Conservation (phyloP, 2,888 invertebrate genomes). For the Camptogramma bilineatum region DNA sequence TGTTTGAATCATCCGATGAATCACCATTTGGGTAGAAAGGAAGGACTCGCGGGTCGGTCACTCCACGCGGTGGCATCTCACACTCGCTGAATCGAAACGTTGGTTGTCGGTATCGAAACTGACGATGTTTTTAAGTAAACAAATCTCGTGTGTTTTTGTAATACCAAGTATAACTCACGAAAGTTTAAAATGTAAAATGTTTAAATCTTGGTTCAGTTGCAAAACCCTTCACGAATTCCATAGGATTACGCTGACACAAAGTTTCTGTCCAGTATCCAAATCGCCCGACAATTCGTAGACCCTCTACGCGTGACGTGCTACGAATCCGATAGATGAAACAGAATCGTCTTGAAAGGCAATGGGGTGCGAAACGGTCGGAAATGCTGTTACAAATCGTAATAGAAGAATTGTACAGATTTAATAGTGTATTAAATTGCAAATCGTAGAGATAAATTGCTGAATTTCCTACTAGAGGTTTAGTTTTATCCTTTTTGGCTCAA, state of each 20-base stretch:
- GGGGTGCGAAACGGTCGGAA: conserved; percentile 24
- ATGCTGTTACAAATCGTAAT: conserved; percentile 21
- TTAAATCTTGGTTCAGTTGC: background rate
- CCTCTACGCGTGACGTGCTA: conserved; percentile 38
- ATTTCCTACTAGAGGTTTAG: conserved; percentile 5
- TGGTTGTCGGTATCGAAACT: too few relatives aligned
- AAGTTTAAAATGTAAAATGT: too few relatives aligned
- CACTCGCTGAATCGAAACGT: too few relatives aligned
- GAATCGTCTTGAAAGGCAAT: conserved; percentile 26
- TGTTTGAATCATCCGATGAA: too few relatives aligned
- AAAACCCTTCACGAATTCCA: background rate
- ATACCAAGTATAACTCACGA: too few relatives aligned
- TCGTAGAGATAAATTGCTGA: conserved; percentile 9
- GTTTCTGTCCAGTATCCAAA: conserved; percentile 17
- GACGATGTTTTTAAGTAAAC: background rate
- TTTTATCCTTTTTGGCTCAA: conserved; percentile 1
- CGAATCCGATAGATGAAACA: conserved; percentile 30
- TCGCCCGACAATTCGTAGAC: conserved; percentile 27
- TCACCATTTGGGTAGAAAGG: too few relatives aligned
- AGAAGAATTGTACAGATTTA: conserved; percentile 21
- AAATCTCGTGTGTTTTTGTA: too few relatives aligned
- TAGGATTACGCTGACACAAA: background rate
- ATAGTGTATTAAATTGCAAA: conserved; percentile 19
- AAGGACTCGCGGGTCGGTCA: too few relatives aligned
- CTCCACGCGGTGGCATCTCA: too few relatives aligned